phyloP scores from a whole-genome alignment of 1,140 invertebrate genomes.

The Babylonia areolata region DNA sequence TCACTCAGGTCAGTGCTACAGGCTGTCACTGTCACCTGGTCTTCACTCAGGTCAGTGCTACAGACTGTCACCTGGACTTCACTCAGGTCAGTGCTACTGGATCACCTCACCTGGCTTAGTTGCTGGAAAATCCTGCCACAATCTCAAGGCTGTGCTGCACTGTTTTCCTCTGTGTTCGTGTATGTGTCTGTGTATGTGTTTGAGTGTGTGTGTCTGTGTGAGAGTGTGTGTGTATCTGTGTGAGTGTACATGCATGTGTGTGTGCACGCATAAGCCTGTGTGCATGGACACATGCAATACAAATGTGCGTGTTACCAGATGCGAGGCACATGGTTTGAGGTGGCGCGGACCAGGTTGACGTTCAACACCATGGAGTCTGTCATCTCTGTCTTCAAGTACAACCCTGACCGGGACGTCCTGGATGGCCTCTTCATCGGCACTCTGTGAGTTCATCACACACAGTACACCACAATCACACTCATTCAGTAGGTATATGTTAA shows the following conservation, averaged over 20 bases:
- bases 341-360: constrained; percentile 40
- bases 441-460: constrained; percentile 34
- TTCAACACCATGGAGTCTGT: constrained; percentile 46
- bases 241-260: too few relatives aligned
- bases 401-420: not conserved
- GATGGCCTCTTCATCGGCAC: constrained; percentile 36
- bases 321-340: constrained; percentile 38
- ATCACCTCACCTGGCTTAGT: too few relatives aligned
- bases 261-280: not conserved
- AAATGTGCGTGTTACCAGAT: constrained; percentile 41
- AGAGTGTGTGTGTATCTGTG: not conserved
- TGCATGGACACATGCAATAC: not conserved
- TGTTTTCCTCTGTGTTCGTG: too few relatives aligned
- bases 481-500: too few relatives aligned
- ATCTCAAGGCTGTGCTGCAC: too few relatives aligned
- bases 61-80: too few relatives aligned
- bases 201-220: not conserved
- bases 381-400: constrained; percentile 24
- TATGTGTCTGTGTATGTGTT: not conserved
- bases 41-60: too few relatives aligned
- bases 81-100: too few relatives aligned
- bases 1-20: too few relatives aligned
- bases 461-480: too few relatives aligned
- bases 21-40: too few relatives aligned
- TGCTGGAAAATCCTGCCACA: too few relatives aligned